Evolutionary conservation across 53 echinoderm and acorn worm species (phyloP).

Genomic region (Crossaster papposus): DNA sequence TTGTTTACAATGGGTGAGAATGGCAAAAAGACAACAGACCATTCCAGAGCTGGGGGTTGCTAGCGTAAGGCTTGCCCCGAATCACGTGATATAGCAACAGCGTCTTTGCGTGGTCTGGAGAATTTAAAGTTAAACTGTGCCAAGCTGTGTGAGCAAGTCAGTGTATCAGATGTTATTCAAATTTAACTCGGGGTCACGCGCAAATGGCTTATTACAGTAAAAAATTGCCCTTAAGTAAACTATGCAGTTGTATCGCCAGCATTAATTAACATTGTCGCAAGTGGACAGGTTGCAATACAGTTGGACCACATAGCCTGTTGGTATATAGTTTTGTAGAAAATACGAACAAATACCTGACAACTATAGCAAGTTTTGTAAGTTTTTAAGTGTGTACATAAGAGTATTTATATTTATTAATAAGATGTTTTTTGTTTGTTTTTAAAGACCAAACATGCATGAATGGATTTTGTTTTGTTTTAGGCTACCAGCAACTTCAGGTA

Average conservation of each 20-base stretch:
- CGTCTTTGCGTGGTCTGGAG: too few species aligned
- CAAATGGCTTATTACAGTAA: too few species aligned
- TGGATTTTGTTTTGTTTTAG: not conserved
- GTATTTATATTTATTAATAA: conserved; percentile 42
- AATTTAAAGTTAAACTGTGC: too few species aligned
- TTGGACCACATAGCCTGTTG: not conserved
- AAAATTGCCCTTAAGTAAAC: not conserved
- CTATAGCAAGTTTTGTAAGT: not conserved
- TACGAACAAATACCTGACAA: not conserved
- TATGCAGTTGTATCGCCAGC: conserved; percentile 11
- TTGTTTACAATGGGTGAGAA: too few species aligned
- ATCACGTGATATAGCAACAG: too few species aligned
- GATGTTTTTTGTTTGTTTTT: too few species aligned
- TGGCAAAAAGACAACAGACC: too few species aligned
- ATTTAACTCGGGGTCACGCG: too few species aligned
- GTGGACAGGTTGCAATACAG: conserved; percentile 3
- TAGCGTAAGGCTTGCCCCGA: too few species aligned
- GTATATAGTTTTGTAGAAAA: not conserved
- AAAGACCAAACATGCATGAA: conserved; percentile 1
- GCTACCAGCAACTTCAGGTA: not conserved
- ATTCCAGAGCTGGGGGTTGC: too few species aligned
- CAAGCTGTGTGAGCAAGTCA: too few species aligned
- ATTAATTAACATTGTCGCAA: not conserved
- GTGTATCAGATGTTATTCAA: too few species aligned
- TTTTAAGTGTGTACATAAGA: conserved; percentile 56